These are phyloP conservation scores for Mnemiopsis leidyi DNA, from an alignment of 37 sponge, comb jelly and placozoan genomes.

Conservation along the genomic window DNA sequence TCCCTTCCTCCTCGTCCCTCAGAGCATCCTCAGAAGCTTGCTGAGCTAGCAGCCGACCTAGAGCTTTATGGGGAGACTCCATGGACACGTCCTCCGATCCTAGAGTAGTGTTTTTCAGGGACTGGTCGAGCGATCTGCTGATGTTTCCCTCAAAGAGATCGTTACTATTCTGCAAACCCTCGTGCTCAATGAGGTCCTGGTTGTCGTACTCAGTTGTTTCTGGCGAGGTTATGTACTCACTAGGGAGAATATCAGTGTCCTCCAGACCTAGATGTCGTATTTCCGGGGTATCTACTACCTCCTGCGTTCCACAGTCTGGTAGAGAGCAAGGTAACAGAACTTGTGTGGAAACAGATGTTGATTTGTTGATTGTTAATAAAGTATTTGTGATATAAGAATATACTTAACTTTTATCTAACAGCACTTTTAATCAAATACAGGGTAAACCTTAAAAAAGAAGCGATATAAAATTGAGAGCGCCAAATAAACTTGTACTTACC, in stretches of 20 bases:
- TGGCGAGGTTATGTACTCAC: not conserved
- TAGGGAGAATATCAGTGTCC: not conserved
- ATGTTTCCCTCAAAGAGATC: not conserved
- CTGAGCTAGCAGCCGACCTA: not conserved
- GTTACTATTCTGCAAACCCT: not conserved
- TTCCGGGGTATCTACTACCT: not conserved
- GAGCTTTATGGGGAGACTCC: not conserved
- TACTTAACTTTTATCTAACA: too few relatives aligned
- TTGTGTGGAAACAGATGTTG: too few relatives aligned
- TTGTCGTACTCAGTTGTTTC: not conserved
- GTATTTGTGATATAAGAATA: not conserved
- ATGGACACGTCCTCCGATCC: not conserved
- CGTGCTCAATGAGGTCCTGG: not conserved
- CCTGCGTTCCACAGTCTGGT: not conserved
- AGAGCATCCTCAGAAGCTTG: not conserved
- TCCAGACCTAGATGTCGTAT: constrained; percentile 3
- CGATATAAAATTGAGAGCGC: not conserved
- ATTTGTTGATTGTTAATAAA: not conserved
- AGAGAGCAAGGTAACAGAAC: not conserved
- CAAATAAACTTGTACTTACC: not conserved
- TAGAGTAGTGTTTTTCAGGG: too few relatives aligned
- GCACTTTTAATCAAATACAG: too few relatives aligned
- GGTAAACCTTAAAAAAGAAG: too few relatives aligned
- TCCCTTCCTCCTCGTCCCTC: not conserved
- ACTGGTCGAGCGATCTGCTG: not conserved